Evolutionary conservation across 2,888 invertebrate genomes (phyloP).

Genomic region (Amiota mariae): DNA sequence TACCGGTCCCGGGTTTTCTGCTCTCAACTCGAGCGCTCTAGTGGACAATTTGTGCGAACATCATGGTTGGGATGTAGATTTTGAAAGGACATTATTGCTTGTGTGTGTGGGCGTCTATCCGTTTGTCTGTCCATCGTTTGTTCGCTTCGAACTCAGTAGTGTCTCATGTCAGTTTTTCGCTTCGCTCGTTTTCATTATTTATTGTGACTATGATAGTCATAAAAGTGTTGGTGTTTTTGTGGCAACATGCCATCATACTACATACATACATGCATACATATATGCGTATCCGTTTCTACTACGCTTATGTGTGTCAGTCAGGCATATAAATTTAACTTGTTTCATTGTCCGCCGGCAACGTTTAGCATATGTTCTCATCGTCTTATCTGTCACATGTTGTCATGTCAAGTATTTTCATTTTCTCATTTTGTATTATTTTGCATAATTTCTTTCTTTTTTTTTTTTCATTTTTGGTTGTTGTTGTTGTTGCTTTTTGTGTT

Average conservation of each 20-base stretch:
- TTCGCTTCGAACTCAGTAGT: not conserved
- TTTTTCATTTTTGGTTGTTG: too few species aligned
- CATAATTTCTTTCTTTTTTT: too few species aligned
- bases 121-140: conserved; percentile 8
- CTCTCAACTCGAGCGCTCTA: not conserved
- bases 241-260: not conserved
- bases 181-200: conserved; percentile 32
- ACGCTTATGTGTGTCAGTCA: not conserved
- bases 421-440: too few species aligned
- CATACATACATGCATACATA: too few species aligned
- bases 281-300: not conserved
- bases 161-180: conserved; percentile 24
- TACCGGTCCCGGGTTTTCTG: not conserved
- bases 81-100: conserved; percentile 19
- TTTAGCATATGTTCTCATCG: conserved; percentile 14
- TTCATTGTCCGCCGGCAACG: conserved; percentile 6
- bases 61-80: not conserved
- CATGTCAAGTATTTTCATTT: too few species aligned
- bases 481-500: too few species aligned
- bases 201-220: conserved; percentile 33
- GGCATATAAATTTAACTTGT: conserved; percentile 22
- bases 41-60: not conserved
- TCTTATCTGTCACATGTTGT: not conserved
- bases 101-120: conserved; percentile 7
- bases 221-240: conserved; percentile 19